A percentile compares a stretch with the other conserved stretches of the same genome.
Conservation (phyloP, 2,113 vertebrate species). For the Apteryx owenii region DNA sequence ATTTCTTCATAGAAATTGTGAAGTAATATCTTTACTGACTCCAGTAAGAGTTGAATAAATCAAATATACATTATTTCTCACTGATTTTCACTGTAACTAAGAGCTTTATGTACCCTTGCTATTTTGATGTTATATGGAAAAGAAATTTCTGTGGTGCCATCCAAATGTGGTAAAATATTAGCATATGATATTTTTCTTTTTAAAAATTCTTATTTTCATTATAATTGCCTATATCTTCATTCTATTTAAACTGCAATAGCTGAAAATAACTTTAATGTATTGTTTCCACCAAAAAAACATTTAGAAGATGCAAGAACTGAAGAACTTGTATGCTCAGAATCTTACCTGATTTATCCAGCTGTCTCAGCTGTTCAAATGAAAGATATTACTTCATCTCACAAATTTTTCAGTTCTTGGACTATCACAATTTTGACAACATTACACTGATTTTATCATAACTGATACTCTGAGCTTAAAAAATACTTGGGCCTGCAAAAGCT, state of each 20-base stretch:
- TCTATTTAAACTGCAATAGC: not conserved
- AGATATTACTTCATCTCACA: not conserved
- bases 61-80: not conserved
- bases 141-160: not conserved
- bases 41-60: not conserved
- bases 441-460: not conserved
- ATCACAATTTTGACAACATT: not conserved
- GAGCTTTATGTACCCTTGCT: not conserved
- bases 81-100: not conserved
- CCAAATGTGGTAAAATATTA: not conserved
- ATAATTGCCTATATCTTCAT: not conserved
- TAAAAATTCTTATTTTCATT: not conserved
- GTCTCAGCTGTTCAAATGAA: not conserved
- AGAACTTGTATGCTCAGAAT: not conserved
- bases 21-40: slow-evolving; percentile 26
- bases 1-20: slow-evolving; percentile 24
- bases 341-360: not conserved
- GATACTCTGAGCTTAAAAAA: not conserved
- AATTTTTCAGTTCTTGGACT: not conserved
- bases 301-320: not conserved
- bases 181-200: not conserved
- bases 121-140: not conserved
- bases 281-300: not conserved
- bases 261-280: not conserved
- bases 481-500: not conserved